These are phyloP conservation scores for Rhogogaster chlorosoma DNA, from an alignment of 2,888 invertebrate species.

Conservation along the genomic window DNA sequence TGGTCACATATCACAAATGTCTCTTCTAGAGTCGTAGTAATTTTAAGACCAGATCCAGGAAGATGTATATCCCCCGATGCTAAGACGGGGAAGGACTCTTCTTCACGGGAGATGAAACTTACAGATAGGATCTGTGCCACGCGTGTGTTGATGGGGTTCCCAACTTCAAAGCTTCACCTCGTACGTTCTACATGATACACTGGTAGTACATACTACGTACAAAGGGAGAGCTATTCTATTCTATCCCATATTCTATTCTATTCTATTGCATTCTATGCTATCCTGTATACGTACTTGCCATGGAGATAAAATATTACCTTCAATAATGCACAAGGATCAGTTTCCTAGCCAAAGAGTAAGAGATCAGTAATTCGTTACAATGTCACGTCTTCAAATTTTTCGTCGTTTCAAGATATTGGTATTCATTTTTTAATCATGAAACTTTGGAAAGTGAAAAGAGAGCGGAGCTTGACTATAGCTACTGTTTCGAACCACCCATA, in stretches of 20 bases:
- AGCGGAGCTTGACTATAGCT: background rate
- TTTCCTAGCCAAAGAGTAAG: background rate
- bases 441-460: background rate
- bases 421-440: background rate
- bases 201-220: background rate
- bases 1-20: constrained; percentile 48
- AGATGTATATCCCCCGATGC: constrained; percentile 45
- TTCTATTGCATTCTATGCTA: background rate
- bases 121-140: constrained; percentile 48
- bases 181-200: background rate
- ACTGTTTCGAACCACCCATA: background rate
- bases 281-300: background rate
- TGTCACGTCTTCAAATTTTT: background rate
- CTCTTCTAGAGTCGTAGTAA: constrained; percentile 48
- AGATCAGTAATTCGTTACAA: background rate
- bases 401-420: background rate
- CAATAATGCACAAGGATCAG: background rate
- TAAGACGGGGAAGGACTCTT: constrained; percentile 33
- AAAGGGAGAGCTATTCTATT: background rate
- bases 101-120: constrained; percentile 46
- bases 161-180: constrained; percentile 44
- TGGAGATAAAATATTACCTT: background rate
- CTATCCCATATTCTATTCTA: background rate
- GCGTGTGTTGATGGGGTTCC: constrained; percentile 43
- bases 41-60: constrained; percentile 48